phyloP scores from a whole-genome alignment of 2,113 vertebrate genomes.

The Tursiops truncatus region DNA sequence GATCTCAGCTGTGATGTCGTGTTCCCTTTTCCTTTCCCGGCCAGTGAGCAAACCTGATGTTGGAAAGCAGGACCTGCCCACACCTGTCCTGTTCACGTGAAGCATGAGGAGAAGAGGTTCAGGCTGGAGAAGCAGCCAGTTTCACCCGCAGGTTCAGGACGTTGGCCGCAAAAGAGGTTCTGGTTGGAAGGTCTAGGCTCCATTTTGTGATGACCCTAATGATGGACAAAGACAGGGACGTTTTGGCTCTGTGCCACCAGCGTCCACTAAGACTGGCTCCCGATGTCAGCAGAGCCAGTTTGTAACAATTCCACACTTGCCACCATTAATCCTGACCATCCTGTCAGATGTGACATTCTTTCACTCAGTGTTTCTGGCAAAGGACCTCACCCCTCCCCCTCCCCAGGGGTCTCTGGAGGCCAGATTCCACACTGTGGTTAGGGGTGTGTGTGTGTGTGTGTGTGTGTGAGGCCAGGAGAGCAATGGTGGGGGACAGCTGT shows the following conservation, averaged over 20 bases:
- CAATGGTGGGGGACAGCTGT: not conserved
- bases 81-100: constrained; percentile 57
- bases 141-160: constrained; percentile 29
- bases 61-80: constrained; percentile 67
- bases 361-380: constrained; percentile 62
- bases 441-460: not conserved
- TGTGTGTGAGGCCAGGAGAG: not conserved
- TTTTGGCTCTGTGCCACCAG: constrained; percentile 72
- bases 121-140: not conserved
- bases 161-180: constrained; percentile 56
- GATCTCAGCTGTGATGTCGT: constrained; percentile 21
- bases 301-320: not conserved
- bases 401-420: not conserved
- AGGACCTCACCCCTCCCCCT: not conserved
- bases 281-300: constrained; percentile 50
- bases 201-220: constrained; percentile 40
- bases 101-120: constrained; percentile 65
- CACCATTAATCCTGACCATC: not conserved
- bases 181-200: constrained; percentile 62
- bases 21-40: not conserved
- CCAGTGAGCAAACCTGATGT: constrained; percentile 50
- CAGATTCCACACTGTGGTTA: not conserved
- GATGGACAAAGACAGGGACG: constrained; percentile 63
- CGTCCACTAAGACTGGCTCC: constrained; percentile 65
- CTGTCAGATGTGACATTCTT: constrained; percentile 67